Evolutionary conservation across 2,113 vertebrate species (phyloP), one percentile per base, ranked within the genome.

Genomic region (Hippopotamus amphibius): DNA sequence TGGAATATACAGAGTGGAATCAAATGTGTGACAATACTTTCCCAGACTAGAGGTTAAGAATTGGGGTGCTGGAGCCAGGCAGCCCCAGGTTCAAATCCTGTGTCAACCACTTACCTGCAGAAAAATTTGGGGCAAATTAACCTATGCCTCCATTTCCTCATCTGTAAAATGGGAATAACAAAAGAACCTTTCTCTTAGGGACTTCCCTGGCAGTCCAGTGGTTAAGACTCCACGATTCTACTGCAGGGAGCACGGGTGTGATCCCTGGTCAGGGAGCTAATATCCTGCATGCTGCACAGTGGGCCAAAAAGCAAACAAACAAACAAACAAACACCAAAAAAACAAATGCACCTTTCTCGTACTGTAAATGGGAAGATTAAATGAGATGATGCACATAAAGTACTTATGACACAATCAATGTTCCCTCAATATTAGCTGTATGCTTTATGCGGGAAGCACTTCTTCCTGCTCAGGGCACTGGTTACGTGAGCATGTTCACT

Each of bases 21-120:
- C n/a, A 16, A 71, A 41, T 0, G 1, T 1, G 0, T 1, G 7
- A 0, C 0, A 1, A 16, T n/a, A 8, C 14, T 26, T 50, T 63
- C 50, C 65, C 88, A 65, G 28, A 15, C 33, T 37, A 28, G 50
- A 90, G 57, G 65, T n/a, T 59, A 61, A 43, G 22, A 37, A 61
- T 46, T 4, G 6, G 48, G 74, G 55, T 5, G 0, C 33, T 33
- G 37, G 65, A 61, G 13, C 17, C 37, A 43, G 33, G 43, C 3
- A 28, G 13, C 30, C 46, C 48, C 69, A 21, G 4, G 30, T 87
- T 94, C 80, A 84, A 90, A 80, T 69, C 37, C 83, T 57, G 48
- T 10, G 16, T 84, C 55, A 26, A 33, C 33, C 63, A 28, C 13
- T 80, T 4, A 33, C 11, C 74, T 46, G 88, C 8, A 57, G 48